Base-by-base conservation (phyloP, 2,888 invertebrate species). In the Barypeithes pellucidus region DNA sequence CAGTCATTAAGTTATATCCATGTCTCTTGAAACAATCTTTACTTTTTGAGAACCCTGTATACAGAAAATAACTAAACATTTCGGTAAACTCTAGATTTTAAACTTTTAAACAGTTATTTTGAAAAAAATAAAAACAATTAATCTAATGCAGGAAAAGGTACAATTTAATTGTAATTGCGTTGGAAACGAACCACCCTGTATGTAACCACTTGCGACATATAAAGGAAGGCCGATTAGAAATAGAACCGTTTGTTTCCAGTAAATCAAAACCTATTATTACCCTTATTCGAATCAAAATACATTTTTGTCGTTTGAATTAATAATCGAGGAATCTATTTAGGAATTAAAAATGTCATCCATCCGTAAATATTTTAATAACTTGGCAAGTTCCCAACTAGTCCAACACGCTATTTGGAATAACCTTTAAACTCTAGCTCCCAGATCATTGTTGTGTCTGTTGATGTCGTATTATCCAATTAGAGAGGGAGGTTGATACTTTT, bases 361-460 rank as follows among this genome's bases (percentile, higher is more conserved):
- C 45, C 45, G 61, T 61, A 61, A 61, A 61, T 61, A 61, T 61
- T 61, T 45, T 45, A 61, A 61, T 61, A 61, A 45, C 43, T 29
- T 61, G 61, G 61, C 61, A 61, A 4, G 43, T 24, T 16, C 45
- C 61, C 61, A 61, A 45, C 29, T 45, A 20, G 43, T 22, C 16
- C 61, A 61, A 45, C 61, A 61, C 24, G 43, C 61, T 45, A 45
- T 29, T 61, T 45, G 61, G 54, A 33, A 57, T 57, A 57, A 57
- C 16, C 33, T 57, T 57, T 57, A 33, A 57, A 52, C 8, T 29
- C 29, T 29, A 14, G 14, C n/a, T 29, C 29, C 9, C 24, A 52
- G 24, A n/a, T 8, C n/a, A 22, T 50, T 50, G 0, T 52, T 52
- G 29, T 52, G 0, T 52, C 24, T 52, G 14, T 52, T 22, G 12